Percentiles rank a stretch among this genome's conserved stretches.
phyloP scores from a whole-genome alignment of 92 coral and sea anemone species.

The Zoanthus sansibaricus region DNA sequence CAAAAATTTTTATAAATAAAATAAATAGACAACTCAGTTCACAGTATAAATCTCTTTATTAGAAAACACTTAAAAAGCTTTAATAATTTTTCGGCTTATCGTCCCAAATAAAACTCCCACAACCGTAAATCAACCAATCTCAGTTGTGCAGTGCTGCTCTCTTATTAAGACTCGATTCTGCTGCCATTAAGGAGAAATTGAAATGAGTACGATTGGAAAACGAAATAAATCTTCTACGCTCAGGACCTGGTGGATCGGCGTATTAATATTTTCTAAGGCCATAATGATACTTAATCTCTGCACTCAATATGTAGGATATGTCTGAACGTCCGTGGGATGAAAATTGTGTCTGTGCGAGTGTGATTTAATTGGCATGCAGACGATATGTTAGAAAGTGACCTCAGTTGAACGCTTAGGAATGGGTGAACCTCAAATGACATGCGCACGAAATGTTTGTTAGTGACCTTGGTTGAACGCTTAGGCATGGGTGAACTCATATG shows the following conservation, averaged over 20 bases:
- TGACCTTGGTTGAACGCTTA: not conserved
- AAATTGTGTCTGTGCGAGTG: too few relatives aligned
- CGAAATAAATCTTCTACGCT: too few relatives aligned
- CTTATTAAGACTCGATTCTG: not conserved
- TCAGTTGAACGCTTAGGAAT: not conserved
- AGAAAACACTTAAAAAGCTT: constrained; percentile 12
- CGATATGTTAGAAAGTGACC: too few relatives aligned
- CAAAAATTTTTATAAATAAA: too few relatives aligned
- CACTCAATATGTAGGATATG: too few relatives aligned
- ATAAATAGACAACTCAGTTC: not conserved
- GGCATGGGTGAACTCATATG: not conserved
- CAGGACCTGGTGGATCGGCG: too few relatives aligned
- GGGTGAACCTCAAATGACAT: not conserved
- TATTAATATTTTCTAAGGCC: too few relatives aligned
- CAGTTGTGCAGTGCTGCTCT: not conserved
- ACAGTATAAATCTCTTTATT: constrained; percentile 1
- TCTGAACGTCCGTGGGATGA: too few relatives aligned
- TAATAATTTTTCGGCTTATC: not conserved
- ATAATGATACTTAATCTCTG: too few relatives aligned
- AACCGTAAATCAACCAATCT: constrained; percentile 16
- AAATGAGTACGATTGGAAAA: not conserved
- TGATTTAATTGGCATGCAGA: too few relatives aligned
- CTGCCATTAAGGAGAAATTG: not conserved
- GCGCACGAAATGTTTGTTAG: too few relatives aligned
- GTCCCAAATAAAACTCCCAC: not conserved